Evolutionary conservation across 2,888 invertebrate species (phyloP), one percentile per base, ranked within the genome.

Genomic region (Caenorhabditis parvicauda): DNA sequence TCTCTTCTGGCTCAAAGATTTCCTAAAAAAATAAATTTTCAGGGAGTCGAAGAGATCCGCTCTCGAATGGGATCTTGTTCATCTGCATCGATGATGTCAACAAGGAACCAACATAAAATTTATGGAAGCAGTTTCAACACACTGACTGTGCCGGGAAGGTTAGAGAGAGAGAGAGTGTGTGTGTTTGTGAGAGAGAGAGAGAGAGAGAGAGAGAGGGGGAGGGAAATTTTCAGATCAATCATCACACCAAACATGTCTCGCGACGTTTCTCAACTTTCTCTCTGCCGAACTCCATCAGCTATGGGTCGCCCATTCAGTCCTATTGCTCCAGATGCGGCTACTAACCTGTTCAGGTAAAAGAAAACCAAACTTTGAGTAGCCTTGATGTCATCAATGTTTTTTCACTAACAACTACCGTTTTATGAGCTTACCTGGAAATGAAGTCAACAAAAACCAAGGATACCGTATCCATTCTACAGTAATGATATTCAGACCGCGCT

Each of bases 181-280:
- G n/a, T n/a, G n/a, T n/a, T n/a, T n/a, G n/a, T n/a, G n/a, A n/a
- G n/a, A n/a, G n/a, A n/a, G n/a, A n/a, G n/a, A n/a, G n/a, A n/a
- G n/a, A n/a, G n/a, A n/a, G n/a, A n/a, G n/a, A n/a, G n/a, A n/a
- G n/a, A n/a, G n/a, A n/a, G n/a, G n/a, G n/a, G n/a, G n/a, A n/a
- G n/a, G n/a, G n/a, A 19, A 14, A 0, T 2, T 41, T 58, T 21
- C 19, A 44, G 71, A 46, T 71, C 73, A 6, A 53, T 74, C 39
- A 74, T 74, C 35, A 74, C 73, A 12, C 73, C 73, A 28, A 74
- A 74, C 49, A 74, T 74, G 71, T 69, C 68, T 3, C 55, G 73
- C 7, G 71, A 74, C 48, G 69, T 71, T 0, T 71, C 71, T 6
- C 73, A 74, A 28, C 41, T 74, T 51, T 70, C 70, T 4, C 49